A percentile compares a stretch with the other conserved stretches of the same genome.
These are phyloP conservation scores for Chascanopsetta lugubris DNA, from an alignment of 2,113 vertebrate species.

Conservation along the genomic window DNA sequence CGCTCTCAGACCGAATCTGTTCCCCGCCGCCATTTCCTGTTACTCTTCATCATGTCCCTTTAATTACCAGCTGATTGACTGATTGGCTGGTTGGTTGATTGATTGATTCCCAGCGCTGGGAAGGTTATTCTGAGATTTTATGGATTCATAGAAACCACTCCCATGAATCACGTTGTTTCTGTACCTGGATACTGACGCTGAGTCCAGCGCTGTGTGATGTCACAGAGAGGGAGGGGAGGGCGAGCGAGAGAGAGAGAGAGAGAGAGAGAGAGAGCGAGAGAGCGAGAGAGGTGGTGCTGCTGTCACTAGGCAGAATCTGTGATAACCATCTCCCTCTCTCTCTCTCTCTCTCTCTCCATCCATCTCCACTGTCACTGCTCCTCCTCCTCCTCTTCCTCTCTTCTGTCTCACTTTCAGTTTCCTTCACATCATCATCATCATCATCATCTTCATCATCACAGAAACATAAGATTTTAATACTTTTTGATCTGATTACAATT, in stretches of 20 bases:
- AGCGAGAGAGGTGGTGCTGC: not conserved
- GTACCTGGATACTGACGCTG: not conserved
- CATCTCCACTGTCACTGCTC: not conserved
- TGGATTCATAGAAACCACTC: not conserved
- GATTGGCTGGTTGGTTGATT: not conserved
- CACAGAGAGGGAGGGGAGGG: not conserved
- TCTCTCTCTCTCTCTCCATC: constrained; percentile 7
- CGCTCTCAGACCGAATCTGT: not conserved
- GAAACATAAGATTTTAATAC: no score
- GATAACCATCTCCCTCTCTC: constrained; percentile 9
- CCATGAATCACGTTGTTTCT: not conserved
- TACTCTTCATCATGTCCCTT: no score
- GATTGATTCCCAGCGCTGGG: not conserved
- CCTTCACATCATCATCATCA: not conserved
- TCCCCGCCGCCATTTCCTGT: not conserved
- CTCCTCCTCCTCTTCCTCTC: not conserved
- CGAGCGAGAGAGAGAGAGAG: not conserved
- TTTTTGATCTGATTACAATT: no score
- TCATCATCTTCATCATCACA: not conserved
- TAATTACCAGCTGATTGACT: not conserved
- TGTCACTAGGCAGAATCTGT: constrained; percentile 35
- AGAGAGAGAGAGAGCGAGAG: not conserved
- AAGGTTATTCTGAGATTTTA: not conserved
- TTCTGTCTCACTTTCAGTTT: not conserved
- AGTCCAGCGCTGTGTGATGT: not conserved